Evolutionary conservation across 2,113 vertebrate species (phyloP).

Genomic region (Equus przewalskii): DNA sequence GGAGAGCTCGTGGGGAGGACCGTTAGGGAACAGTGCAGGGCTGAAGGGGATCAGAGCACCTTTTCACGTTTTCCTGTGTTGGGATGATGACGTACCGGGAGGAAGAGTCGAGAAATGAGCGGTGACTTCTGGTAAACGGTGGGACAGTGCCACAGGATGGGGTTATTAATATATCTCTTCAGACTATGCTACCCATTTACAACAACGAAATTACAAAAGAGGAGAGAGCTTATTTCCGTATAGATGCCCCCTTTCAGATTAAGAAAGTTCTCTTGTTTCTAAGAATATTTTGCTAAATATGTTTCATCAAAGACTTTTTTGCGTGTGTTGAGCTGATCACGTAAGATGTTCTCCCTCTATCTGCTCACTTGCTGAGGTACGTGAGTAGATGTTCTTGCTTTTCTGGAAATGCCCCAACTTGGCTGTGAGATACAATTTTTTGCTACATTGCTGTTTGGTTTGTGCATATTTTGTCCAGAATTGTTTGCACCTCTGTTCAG

Average conservation of each 20-base stretch:
- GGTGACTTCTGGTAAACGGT: background rate
- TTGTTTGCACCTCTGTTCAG: background rate
- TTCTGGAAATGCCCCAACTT: background rate
- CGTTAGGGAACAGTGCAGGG: too few species aligned
- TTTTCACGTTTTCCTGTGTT: too few species aligned
- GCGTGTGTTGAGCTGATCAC: background rate
- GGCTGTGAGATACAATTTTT: rapidly evolving
- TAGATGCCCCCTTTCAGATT: background rate
- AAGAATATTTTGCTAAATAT: background rate
- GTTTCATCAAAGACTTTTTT: background rate
- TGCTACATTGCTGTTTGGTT: rapidly evolving
- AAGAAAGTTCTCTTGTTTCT: background rate
- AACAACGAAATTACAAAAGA: background rate
- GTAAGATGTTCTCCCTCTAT: background rate
- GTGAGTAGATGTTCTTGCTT: background rate
- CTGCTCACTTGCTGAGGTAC: background rate
- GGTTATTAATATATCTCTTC: background rate
- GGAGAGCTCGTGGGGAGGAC: background rate
- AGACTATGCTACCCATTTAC: background rate
- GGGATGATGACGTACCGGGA: background rate
- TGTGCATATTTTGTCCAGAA: background rate
- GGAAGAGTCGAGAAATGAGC: background rate
- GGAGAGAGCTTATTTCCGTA: background rate
- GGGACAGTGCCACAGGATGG: too few species aligned
- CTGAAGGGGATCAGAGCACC: background rate